Conservation (phyloP, 2,797 vertebrate genomes). For the Nyctibius grandis region DNA sequence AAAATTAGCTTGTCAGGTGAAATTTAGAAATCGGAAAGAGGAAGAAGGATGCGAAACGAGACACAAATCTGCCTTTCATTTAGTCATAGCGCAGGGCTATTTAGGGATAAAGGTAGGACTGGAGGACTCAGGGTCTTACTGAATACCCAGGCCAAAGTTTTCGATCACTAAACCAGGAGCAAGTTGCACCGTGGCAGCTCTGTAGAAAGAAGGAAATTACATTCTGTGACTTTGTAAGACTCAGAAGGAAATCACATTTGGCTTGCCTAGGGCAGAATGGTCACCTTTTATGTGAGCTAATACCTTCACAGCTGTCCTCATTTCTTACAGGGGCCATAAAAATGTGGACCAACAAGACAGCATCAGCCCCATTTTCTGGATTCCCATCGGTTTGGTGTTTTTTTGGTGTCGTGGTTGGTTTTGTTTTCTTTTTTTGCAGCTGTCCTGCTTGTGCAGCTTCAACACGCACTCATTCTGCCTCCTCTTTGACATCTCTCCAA, state of each 20-base stretch:
- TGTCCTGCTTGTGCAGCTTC: too few relatives aligned
- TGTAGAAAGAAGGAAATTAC: not conserved
- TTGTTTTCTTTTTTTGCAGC: too few relatives aligned
- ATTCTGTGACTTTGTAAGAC: not conserved
- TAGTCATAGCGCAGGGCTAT: not conserved
- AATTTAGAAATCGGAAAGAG: not conserved
- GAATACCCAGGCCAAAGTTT: not conserved
- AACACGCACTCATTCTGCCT: too few relatives aligned
- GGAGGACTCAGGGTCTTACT: rapidly evolving
- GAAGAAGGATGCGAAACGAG: not conserved
- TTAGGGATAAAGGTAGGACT: not conserved
- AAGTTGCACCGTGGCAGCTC: not conserved
- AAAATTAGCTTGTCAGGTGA: not conserved
- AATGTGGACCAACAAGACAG: too few relatives aligned
- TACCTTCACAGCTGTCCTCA: rapidly evolving
- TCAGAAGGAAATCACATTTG: not conserved
- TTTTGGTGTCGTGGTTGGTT: too few relatives aligned
- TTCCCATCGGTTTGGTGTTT: too few relatives aligned
- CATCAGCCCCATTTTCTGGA: too few relatives aligned
- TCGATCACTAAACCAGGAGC: not conserved
- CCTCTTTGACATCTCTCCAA: too few relatives aligned
- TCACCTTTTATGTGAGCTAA: not conserved
- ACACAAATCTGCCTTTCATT: not conserved
- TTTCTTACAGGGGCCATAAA: too few relatives aligned
- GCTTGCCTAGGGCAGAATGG: not conserved